A percentile compares a stretch with the other conserved stretches of the same genome.
phyloP scores from a whole-genome alignment of 2,113 vertebrate genomes.

The Sus scrofa region T2T-Sscrofa CM000822.6:35344501-35345000 shows the following conservation, averaged over 20 bases:
- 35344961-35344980: not conserved
- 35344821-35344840: not conserved
- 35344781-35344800: not conserved
- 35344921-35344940: not conserved
- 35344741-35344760: not conserved
- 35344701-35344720: not conserved
- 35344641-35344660: no score
- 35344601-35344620: no score
- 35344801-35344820: not conserved
- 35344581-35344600: no score
- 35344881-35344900: no score
- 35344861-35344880: not conserved
- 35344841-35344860: not conserved
- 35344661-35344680: no score
- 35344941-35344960: not conserved
- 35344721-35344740: not conserved
- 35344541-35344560: no score
- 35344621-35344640: no score
- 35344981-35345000: not conserved
- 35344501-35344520: no score
- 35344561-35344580: no score
- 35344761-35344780: not conserved
- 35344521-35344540: no score
- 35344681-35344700: no score
- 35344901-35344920: not conserved